Conservation (phyloP, 1,140 invertebrate genomes). For the Daktulosphaira vitifoliae region DNA sequence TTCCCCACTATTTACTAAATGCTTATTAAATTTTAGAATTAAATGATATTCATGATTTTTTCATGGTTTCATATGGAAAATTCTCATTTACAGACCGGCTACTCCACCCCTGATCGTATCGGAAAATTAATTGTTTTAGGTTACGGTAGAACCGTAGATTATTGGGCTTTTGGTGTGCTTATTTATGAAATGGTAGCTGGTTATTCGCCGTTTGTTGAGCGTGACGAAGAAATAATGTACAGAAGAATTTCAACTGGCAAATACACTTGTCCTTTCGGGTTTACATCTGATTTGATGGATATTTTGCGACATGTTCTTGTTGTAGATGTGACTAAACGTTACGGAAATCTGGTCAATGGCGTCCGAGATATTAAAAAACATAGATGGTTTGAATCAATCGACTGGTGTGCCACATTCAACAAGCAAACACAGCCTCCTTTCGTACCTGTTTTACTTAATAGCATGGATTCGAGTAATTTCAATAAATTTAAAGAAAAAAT, state of each 20-base stretch:
- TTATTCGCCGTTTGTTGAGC: constrained; percentile 71
- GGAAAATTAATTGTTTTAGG: too few species aligned
- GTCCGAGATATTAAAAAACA: constrained; percentile 57
- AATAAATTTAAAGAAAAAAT: neutral
- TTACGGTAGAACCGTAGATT: constrained; percentile 92
- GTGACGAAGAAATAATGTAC: constrained; percentile 83
- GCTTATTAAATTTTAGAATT: too few species aligned
- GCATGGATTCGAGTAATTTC: neutral
- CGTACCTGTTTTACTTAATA: neutral
- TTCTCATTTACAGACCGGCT: too few species aligned
- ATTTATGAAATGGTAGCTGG: constrained; percentile 77
- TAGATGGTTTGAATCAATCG: constrained; percentile 7
- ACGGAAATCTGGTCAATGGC: constrained; percentile 78
- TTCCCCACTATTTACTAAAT: too few species aligned
- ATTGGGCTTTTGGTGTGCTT: constrained; percentile 90
- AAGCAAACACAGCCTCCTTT: neutral
- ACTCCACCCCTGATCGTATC: too few species aligned
- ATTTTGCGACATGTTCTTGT: constrained; percentile 76
- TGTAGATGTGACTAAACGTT: constrained; percentile 77
- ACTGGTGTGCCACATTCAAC: neutral
- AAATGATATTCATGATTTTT: too few species aligned
- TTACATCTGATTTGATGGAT: constrained; percentile 70
- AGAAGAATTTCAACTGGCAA: constrained; percentile 71
- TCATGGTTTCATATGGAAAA: too few species aligned
- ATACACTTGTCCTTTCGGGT: constrained; percentile 60